Conservation (phyloP, 2,888 invertebrate genomes). For the Lasioglossum morio region DNA sequence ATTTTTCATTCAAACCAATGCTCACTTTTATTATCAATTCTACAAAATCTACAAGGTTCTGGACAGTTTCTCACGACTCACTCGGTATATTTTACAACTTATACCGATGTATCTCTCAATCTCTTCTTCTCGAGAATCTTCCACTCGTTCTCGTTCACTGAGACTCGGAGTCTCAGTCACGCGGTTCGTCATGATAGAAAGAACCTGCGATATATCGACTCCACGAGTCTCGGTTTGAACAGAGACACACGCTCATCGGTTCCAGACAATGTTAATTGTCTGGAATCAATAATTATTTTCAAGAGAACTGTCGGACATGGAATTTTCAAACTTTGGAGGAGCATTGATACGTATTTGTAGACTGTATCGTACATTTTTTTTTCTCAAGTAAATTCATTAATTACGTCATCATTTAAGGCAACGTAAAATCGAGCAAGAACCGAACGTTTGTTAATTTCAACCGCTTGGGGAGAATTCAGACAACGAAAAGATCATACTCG, state of each 20-base stretch:
- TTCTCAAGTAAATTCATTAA: neutral
- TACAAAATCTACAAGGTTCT: too few species aligned
- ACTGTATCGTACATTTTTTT: neutral
- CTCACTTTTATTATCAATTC: neutral
- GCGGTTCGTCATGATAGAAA: neutral
- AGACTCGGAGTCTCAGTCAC: constrained; percentile 6
- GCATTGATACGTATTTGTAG: too few species aligned
- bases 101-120: constrained; percentile 8
- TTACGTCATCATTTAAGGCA: accelerated
- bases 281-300: neutral
- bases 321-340: neutral
- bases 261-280: neutral
- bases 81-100: neutral
- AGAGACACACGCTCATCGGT: neutral
- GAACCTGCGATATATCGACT: neutral
- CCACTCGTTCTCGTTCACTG: constrained; percentile 9
- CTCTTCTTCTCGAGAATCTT: constrained; percentile 4
- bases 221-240: neutral
- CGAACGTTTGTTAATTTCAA: neutral
- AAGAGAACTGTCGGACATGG: neutral
- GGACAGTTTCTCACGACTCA: neutral
- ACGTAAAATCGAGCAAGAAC: neutral
- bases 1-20: neutral
- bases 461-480: neutral
- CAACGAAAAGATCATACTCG: neutral